Conservation (phyloP, 2,888 invertebrate genomes). For the Theretra japonica region DNA sequence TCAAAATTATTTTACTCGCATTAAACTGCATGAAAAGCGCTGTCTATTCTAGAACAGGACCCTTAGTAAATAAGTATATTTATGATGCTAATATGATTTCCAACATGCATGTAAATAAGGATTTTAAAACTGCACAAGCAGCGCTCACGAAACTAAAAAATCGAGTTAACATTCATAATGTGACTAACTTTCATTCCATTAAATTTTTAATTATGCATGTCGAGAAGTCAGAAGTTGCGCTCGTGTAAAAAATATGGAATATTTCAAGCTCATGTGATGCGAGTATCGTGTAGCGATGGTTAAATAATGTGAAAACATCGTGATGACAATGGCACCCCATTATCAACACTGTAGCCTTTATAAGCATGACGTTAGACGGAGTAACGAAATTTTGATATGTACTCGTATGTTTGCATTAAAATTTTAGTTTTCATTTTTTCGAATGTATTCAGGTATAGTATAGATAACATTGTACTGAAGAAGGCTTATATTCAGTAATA, state of each 20-base stretch:
- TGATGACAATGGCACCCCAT: constrained; percentile 42
- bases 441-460: too few relatives aligned
- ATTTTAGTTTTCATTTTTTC: neutral
- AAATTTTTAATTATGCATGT: constrained; percentile 4
- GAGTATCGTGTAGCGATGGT: neutral
- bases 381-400: constrained; percentile 41
- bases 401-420: neutral
- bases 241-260: constrained; percentile 27
- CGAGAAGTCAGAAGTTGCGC: neutral
- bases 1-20: too few relatives aligned
- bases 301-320: constrained; percentile 47
- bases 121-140: neutral
- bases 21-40: too few relatives aligned
- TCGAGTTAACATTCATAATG: neutral
- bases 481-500: too few relatives aligned
- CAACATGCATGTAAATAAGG: neutral
- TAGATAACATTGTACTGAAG: too few relatives aligned
- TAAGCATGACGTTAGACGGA: constrained; percentile 35
- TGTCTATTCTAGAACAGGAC: too few relatives aligned
- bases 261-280: neutral
- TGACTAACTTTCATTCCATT: constrained; percentile 15
- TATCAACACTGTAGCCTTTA: constrained; percentile 42
- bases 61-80: too few relatives aligned
- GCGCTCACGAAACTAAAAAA: neutral
- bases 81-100: too few relatives aligned